A percentile compares a stretch with the other conserved stretches of the same genome.
Conservation (phyloP, 53 echinoderm and acorn worm genomes). For the Paracentrotus lividus region DNA sequence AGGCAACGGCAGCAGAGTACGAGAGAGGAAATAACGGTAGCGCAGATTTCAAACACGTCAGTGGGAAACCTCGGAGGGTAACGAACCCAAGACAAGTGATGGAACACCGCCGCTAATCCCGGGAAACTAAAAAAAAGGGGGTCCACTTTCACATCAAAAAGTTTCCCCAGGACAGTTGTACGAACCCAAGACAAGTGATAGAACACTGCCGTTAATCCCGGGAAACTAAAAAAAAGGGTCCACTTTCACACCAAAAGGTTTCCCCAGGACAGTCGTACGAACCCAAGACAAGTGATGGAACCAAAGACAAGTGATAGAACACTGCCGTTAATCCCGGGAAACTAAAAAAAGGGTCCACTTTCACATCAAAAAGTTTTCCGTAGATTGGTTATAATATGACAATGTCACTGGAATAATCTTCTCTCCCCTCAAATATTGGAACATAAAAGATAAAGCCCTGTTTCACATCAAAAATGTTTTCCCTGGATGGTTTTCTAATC, state of each 20-base stretch:
- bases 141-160: slow-evolving; percentile 13
- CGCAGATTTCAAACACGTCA: slow-evolving; percentile 44
- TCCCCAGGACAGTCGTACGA: slow-evolving; percentile 32
- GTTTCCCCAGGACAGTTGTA: slow-evolving; percentile 56
- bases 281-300: too few relatives aligned
- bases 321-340: slow-evolving; percentile 21
- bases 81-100: slow-evolving; percentile 58
- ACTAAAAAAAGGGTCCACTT: not conserved
- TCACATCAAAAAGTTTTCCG: slow-evolving; percentile 37
- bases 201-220: slow-evolving; percentile 30
- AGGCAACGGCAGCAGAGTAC: slow-evolving; percentile 15
- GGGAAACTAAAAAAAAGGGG: not conserved
- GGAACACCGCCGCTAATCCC: slow-evolving; percentile 25
- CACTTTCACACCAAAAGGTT: slow-evolving; percentile 38
- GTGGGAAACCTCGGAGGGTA: slow-evolving; percentile 36
- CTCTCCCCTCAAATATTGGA: too few relatives aligned
- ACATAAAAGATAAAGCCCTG: too few relatives aligned
- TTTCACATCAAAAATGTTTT: too few relatives aligned
- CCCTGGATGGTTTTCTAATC: slow-evolving; percentile 9
- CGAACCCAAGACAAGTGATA: slow-evolving; percentile 55
- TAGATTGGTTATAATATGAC: too few relatives aligned
- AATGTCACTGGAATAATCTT: too few relatives aligned
- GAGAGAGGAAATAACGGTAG: slow-evolving; percentile 58
- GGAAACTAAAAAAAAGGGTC: not conserved
- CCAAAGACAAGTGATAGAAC: slow-evolving; percentile 45